Base-by-base conservation (phyloP, 2,113 vertebrate species). In the Pogona vitticeps region DNA sequence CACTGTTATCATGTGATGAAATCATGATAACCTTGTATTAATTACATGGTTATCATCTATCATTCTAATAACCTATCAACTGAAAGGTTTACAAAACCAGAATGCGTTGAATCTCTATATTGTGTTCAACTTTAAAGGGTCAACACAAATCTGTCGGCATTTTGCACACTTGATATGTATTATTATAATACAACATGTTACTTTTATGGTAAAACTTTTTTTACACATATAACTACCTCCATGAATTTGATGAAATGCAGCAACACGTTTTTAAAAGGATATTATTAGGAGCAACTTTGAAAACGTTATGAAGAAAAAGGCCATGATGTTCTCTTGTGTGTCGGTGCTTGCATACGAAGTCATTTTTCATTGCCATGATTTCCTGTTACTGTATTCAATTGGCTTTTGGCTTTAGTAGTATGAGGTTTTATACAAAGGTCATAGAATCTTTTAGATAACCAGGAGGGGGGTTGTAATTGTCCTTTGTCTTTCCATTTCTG, bases 151-250 rank as follows among this genome's bases (percentile, higher is more conserved):
- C 96, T 96, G 96, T 96, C 91, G 94, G 95, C 96, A 97, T 97
- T 97, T 97, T 97, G 97, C 97, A 97, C 97, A 97, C 95, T 94
- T 96, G 80, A 93, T 95, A 95, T 96, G 95, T 97, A 97, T 97
- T 97, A 95, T 96, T 97, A 96, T 96, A 96, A 97, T 97, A 95
- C 95, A 95, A 93, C 96, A 94, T 97, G 95, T 97, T 97, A 95
- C 95, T 96, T 96, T 96, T 97, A 96, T 96, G 96, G 96, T 96
- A 95, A 86, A 88, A 95, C 95, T 96, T 97, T 93, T 95, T 97
- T 97, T 97, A 96, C 97, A 96, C 96, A 98, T 97, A 97, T 95
- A 97, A 98, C 98, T 99, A 99, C 98, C 98, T 98, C 98, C 98
- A 98, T 97, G 95, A 96, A 96, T 97, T 95, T 96, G 96, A 97